Conservation (phyloP, 2,888 invertebrate genomes). For the Blera fallax region DNA sequence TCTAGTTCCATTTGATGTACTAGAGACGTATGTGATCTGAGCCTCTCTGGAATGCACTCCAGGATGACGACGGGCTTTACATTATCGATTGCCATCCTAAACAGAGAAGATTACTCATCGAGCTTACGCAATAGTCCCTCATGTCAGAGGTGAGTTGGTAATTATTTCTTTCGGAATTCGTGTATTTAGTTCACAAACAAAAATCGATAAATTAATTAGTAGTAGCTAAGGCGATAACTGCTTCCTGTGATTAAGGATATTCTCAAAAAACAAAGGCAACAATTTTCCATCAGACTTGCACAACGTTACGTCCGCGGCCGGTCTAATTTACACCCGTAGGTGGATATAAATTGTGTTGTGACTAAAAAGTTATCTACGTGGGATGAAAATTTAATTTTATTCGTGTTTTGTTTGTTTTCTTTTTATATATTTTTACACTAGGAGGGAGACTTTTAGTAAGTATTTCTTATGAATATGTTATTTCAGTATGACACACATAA, state of each 20-base stretch:
- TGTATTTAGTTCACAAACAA: no score
- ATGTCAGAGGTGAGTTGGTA: no score
- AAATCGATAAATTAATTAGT: not conserved
- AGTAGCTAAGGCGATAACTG: not conserved
- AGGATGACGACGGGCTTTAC: no score
- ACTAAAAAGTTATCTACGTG: constrained; percentile 14
- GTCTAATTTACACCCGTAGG: constrained; percentile 12
- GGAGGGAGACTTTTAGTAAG: constrained; percentile 14
- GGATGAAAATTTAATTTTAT: constrained; percentile 17
- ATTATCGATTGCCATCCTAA: no score
- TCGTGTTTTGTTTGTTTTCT: not conserved
- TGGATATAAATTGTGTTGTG: not conserved
- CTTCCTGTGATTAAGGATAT: not conserved
- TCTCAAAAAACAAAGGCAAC: not conserved
- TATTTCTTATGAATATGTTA: constrained; percentile 38
- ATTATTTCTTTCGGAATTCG: no score
- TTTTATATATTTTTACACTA: constrained; percentile 4
- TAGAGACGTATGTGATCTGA: no score
- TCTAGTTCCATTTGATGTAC: no score
- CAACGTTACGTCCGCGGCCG: no score
- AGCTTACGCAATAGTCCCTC: no score
- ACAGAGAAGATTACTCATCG: no score
- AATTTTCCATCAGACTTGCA: not conserved
- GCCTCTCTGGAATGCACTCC: no score
- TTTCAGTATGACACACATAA: constrained; percentile 36